Percentiles rank a stretch among this genome's conserved stretches.
These are phyloP conservation scores for Macrotrachela quadricornifera DNA, from an alignment of 1,140 invertebrate species.

Conservation along the genomic window DNA sequence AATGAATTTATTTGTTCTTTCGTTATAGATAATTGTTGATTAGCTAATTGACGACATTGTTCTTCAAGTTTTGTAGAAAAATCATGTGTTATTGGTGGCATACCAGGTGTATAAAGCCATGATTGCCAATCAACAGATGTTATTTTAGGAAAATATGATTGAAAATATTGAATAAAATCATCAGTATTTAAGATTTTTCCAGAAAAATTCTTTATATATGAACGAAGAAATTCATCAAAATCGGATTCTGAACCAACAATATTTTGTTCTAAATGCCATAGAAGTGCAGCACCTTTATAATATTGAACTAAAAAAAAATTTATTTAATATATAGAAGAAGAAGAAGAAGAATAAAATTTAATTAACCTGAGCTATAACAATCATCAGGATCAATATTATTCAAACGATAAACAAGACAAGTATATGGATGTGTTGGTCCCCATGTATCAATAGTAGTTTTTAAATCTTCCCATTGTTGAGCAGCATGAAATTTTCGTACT, in stretches of 20 bases:
- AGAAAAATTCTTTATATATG: conserved; percentile 1
- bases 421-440: conserved; percentile 42
- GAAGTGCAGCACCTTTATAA: conserved; percentile 5
- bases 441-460: too few species aligned
- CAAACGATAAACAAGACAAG: conserved; percentile 54
- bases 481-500: too few species aligned
- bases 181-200: conserved; percentile 3
- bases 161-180: conserved; percentile 3
- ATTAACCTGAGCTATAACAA: conserved; percentile 34
- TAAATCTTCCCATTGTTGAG: too few species aligned
- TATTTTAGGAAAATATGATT: background rate
- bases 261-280: conserved; percentile 6
- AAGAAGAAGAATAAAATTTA: too few species aligned
- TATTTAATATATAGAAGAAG: too few species aligned
- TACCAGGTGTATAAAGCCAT: conserved; percentile 3
- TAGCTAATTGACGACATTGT: background rate
- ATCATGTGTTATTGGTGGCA: conserved; percentile 2
- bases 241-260: background rate
- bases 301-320: conserved; percentile 6
- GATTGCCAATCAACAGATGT: conserved; percentile 1
- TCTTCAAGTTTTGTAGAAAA: background rate
- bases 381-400: conserved; percentile 67
- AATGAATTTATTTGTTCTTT: too few species aligned
- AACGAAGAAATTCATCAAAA: background rate
- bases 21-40: background rate